Evolutionary conservation across 2,113 vertebrate species (phyloP), one percentile per base, ranked within the genome.

Genomic region (Orcinus orca): DNA sequence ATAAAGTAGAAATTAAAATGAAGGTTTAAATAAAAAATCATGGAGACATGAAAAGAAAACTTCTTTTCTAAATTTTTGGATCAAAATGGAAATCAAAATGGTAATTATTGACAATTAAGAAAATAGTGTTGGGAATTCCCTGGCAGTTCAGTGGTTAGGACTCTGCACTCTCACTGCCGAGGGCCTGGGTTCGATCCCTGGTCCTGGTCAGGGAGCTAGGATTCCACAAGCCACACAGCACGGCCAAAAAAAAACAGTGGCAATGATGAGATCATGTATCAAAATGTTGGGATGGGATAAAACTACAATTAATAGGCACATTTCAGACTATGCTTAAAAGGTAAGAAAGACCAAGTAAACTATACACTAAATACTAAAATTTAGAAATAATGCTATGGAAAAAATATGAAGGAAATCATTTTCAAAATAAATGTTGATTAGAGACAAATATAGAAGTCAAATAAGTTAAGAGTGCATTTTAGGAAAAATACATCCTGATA

Each of bases 1-100:
- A 89, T 95, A 88, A 71, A 77, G 80, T 90, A 92, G 74, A 96
- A 95, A 94, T 95, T 97, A 95, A 74, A 94, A 80, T 25, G 47
- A 97, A 81, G 41, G 33, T 88, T 91, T 96, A 76, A 93, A 83
- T 81, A 47, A 70, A 91, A 95, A 90, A 71, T 92, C 67, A n/a
- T 85, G 20, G 70, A 94, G 80, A 88, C 53, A 87, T 82, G 55
- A 77, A 96, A 94, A 18, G 36, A 79, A 97, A 96, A 73, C 44
- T 85, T 94, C 41, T 84, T 85, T 53, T 73, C 58, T 90, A 92
- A 96, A 71, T 47, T 88, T 95, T 73, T 50, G 74, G 33, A 81
- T 90, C 81, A 85, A 94, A 79, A 95, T 53, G 36, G 70, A 90
- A 94, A 93, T 92, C 29, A 94, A 94, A 97, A 88, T 68, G 41